phyloP scores from a whole-genome alignment of 1,140 invertebrate species.

The Rhopalosiphum padi region DNA sequence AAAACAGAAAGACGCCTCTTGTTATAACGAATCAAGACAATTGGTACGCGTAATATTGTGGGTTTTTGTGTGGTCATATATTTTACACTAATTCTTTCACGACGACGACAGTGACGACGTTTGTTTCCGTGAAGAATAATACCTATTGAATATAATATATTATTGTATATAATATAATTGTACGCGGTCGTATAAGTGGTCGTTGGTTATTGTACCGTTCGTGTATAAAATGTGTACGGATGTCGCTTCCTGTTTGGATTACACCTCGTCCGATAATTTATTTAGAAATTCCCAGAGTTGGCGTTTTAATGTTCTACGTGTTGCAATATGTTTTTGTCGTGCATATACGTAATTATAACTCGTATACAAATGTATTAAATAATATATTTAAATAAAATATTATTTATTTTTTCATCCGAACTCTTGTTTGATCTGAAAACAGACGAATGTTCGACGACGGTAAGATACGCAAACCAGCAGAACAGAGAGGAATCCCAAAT shows the following conservation, averaged over 20 bases:
- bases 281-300: not conserved
- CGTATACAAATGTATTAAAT: too few relatives aligned
- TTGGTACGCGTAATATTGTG: not conserved
- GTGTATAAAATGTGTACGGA: not conserved
- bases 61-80: not conserved
- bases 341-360: not conserved
- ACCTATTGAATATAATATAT: not conserved
- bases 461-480: not conserved
- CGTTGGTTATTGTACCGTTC: not conserved
- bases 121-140: not conserved
- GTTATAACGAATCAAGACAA: not conserved
- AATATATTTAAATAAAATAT: not conserved
- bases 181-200: not conserved
- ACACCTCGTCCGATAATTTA: conserved; percentile 17
- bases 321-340: not conserved
- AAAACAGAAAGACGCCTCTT: not conserved
- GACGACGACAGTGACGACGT: not conserved
- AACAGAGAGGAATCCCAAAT: not conserved
- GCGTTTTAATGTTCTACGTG: not conserved
- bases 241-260: not conserved
- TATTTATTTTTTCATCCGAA: not conserved
- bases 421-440: not conserved
- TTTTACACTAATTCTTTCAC: conserved; percentile 11
- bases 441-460: not conserved
- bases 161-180: not conserved